Evolutionary conservation across 2,113 vertebrate species (phyloP).

Genomic region (Syngnathus scovelli): DNA sequence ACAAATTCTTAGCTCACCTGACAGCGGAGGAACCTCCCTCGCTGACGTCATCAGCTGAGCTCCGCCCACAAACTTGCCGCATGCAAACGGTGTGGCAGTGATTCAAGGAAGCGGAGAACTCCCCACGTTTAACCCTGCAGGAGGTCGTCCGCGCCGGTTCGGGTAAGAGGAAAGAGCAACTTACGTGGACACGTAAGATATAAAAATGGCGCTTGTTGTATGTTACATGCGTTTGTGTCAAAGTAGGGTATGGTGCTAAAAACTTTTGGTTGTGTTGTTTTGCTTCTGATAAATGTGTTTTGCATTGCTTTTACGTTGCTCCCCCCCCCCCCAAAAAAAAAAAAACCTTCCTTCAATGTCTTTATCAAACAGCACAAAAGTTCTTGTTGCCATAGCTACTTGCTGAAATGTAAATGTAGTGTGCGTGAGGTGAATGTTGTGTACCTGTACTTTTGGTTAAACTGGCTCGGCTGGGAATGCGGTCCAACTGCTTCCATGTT

Average conservation of each 20-base stretch:
- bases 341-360: too few species aligned
- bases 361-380: not conserved
- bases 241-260: not conserved
- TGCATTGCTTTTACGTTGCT: not conserved
- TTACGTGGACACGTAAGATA: not conserved
- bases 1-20: not conserved
- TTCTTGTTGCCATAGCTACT: not conserved
- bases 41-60: not conserved
- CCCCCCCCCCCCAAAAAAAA: too few species aligned
- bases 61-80: not conserved
- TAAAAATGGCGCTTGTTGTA: not conserved
- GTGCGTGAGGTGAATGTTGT: not conserved
- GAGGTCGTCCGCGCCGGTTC: not conserved
- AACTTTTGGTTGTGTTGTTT: not conserved
- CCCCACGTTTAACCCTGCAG: not conserved
- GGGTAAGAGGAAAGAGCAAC: not conserved
- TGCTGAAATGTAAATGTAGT: not conserved
- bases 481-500: slow-evolving; percentile 7
- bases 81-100: not conserved
- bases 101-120: not conserved
- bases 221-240: not conserved
- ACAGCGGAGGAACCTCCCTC: not conserved
- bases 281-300: not conserved
- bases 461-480: slow-evolving; percentile 14
- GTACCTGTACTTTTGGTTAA: not conserved